Base-by-base conservation (phyloP, 2,797 vertebrate species). In the Mus caroli region DNA sequence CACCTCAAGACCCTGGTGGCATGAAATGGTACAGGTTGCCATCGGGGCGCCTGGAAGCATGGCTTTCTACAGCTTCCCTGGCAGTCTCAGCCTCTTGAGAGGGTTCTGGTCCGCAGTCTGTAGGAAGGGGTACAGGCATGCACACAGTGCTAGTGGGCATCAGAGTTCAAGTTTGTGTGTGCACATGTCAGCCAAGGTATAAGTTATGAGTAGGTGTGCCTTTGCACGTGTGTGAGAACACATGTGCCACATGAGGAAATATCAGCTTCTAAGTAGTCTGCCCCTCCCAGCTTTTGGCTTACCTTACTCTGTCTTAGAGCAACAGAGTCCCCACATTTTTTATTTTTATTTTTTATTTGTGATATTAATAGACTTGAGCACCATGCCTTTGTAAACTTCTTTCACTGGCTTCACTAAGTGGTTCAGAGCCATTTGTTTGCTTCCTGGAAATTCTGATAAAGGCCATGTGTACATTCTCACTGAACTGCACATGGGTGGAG, bases 121-220 rank as follows among this genome's bases (percentile, higher is more conserved):
- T 31, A 97, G 94, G 87, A 94, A 92, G 56, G 60, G 64, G 26
- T 14, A 69, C 67, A 90, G 69, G 19, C 3, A 19, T 4, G 71
- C 22, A 15, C 6, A 24, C 56, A 77, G 28, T 43, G 86, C 37
- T 89, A 67, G 40, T 75, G 80, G 69, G 20, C 69, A 34, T 67
- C 4, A 58, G 80, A 76, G 58, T 52, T 40, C 56, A 13, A 64
- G 15, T 91, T 20, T 88, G 84, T 62, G 40, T 56, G 31, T 26
- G 2, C 67, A 58, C 31, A 22, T 93, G 46, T 60, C 52, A 88
- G 22, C 20, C 76, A 83, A 56, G 79, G 88, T 56, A 13, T n/a
- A 69, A 19, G n/a, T 80, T 88, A 26, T 76, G 79, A 64, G 50
- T 19, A 31, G 64, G 50, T 83, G 26, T 80, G 77, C 67, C 24